phyloP scores from a whole-genome alignment of 2,888 invertebrate genomes.

The Lobophora halterata region DNA sequence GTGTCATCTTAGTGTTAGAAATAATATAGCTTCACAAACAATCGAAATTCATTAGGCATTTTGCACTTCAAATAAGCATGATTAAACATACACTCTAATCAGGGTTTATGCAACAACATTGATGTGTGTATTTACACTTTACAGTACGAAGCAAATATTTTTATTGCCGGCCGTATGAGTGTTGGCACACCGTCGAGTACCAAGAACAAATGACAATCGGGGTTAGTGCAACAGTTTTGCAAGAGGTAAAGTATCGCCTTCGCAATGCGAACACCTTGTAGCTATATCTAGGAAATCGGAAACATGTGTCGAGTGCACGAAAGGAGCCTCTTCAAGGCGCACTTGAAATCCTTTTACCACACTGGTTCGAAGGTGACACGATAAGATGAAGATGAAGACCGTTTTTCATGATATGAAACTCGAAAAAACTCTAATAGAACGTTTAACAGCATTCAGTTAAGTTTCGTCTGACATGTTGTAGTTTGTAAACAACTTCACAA shows the following conservation, averaged over 20 bases:
- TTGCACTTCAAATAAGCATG: conserved; percentile 10
- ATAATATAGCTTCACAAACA: too few species aligned
- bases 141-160: conserved; percentile 31
- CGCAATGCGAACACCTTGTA: conserved; percentile 2
- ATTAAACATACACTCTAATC: conserved; percentile 16
- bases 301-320: too few species aligned
- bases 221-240: conserved; percentile 30
- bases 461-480: conserved; percentile 19
- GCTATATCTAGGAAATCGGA: background rate
- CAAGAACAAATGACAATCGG: conserved; percentile 29
- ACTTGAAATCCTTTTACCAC: too few species aligned
- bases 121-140: conserved; percentile 8
- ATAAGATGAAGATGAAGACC: too few species aligned
- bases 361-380: too few species aligned
- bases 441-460: too few species aligned
- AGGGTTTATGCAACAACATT: conserved; percentile 13
- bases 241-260: conserved; percentile 21
- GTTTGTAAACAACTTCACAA: conserved; percentile 27
- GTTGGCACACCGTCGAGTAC: conserved; percentile 25
- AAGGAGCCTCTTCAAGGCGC: too few species aligned
- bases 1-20: too few species aligned
- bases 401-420: too few species aligned
- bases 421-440: too few species aligned
- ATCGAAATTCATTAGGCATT: conserved; percentile 6
- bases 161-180: conserved; percentile 27